These are phyloP conservation scores for Sipha flava DNA, from an alignment of 1,140 invertebrate species.

Conservation along the genomic window DNA sequence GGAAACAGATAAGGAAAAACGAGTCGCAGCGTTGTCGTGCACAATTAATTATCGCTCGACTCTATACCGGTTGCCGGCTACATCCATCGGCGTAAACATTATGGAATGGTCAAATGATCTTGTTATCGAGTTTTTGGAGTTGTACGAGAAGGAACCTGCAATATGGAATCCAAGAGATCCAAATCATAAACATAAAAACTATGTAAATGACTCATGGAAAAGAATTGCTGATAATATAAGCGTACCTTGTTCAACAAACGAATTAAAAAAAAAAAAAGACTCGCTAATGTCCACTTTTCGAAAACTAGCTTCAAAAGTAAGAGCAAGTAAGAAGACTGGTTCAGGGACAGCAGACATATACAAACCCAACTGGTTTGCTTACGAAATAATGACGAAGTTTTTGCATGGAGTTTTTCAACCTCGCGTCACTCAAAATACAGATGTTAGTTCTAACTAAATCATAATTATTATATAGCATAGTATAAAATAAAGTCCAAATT, in stretches of 20 bases:
- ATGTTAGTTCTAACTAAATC: no score
- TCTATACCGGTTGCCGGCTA: no score
- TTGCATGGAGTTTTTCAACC: no score
- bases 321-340: background rate
- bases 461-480: no score
- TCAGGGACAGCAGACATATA: background rate
- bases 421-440: no score
- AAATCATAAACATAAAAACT: constrained; percentile 36
- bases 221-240: background rate
- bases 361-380: background rate
- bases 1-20: no score
- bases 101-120: background rate
- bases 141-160: constrained; percentile 35
- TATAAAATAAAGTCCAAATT: no score
- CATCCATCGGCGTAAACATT: no score
- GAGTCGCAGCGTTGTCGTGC: no score
- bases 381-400: no score
- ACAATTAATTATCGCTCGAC: no score
- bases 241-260: background rate
- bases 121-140: constrained; percentile 34
- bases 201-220: background rate
- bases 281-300: background rate
- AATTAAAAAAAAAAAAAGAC: background rate
- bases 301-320: background rate
- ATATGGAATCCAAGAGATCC: constrained; percentile 37